phyloP scores from a whole-genome alignment of 2,797 vertebrate species.

The Calcarius lapponicus region DNA sequence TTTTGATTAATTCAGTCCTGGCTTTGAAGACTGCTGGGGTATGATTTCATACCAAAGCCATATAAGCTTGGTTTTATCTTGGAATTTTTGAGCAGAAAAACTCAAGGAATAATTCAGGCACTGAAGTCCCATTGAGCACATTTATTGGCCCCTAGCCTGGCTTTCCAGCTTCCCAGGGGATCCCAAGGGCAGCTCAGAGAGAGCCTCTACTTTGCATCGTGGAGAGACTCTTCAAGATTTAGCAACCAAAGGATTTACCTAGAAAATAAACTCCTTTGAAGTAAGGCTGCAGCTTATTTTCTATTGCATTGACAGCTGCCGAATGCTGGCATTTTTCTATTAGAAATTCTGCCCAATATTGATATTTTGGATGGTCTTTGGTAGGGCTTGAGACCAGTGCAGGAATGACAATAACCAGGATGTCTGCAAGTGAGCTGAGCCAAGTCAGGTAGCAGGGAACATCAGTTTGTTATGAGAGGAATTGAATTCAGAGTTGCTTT shows the following conservation, averaged over 20 bases:
- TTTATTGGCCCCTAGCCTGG: not conserved
- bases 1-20: not conserved
- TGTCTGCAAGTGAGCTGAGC: not conserved
- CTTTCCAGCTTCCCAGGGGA: not conserved
- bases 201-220: not conserved
- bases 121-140: not conserved
- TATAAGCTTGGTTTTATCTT: not conserved
- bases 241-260: not conserved
- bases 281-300: not conserved
- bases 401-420: not conserved
- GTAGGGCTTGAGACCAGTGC: not conserved
- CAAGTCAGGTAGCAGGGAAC: not conserved
- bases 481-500: conserved; percentile 2
- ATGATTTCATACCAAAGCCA: not conserved
- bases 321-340: not conserved
- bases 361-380: not conserved
- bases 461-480: not conserved
- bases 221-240: not conserved
- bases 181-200: not conserved
- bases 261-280: not conserved
- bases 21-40: not conserved
- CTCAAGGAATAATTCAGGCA: not conserved
- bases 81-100: not conserved
- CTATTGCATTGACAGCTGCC: not conserved
- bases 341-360: not conserved